Base-by-base conservation (phyloP, 2,113 vertebrate genomes). In the Mugil cephalus region DNA sequence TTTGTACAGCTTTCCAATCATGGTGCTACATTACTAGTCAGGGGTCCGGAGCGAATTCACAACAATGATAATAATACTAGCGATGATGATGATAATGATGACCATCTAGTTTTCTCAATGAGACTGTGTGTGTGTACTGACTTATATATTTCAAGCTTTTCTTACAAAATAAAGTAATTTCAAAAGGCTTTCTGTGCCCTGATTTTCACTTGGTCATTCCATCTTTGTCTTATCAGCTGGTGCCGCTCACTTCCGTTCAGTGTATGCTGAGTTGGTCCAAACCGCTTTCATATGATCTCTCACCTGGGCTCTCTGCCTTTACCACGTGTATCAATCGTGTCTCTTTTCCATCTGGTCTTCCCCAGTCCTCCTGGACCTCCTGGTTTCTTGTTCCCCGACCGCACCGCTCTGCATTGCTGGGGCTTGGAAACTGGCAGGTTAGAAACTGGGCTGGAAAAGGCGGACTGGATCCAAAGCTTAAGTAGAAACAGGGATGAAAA, bases 401-500 rank as follows among this genome's bases (percentile, higher is more conserved):
- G 78, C 82, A 85, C 86, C 86, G 58, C 82, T 85, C 79, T 18
- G 67, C 36, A 10, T 83, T 77, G 69, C 77, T 87, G 82, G 80
- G 61, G 79, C 83, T 85, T 46, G 85, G 88, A 88, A 90, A 86
- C 87, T 87, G 85, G 89, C 88, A 90, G 81, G 54, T 39, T 48
- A 56, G 78, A 88, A 93, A 89, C 79, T 91, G 87, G 90, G 89
- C 86, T 42, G 92, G 92, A 94, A 94, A 94, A 89, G 46, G 13
- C 60, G 39, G 72, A 56, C 35, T 18, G 75, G 66, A 69, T 90
- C 91, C 92, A 93, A 85, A 83, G 75, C 59, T 87, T 90, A 92
- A 94, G 90, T 89, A 88, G 86, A 91, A 92, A 85, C 92, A 93
- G 92, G 79, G 89, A 89, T 81, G 80, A 89, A 80, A 86, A 90